Evolutionary conservation across 2,888 invertebrate genomes (phyloP).

Genomic region (Heliconius sara): DNA sequence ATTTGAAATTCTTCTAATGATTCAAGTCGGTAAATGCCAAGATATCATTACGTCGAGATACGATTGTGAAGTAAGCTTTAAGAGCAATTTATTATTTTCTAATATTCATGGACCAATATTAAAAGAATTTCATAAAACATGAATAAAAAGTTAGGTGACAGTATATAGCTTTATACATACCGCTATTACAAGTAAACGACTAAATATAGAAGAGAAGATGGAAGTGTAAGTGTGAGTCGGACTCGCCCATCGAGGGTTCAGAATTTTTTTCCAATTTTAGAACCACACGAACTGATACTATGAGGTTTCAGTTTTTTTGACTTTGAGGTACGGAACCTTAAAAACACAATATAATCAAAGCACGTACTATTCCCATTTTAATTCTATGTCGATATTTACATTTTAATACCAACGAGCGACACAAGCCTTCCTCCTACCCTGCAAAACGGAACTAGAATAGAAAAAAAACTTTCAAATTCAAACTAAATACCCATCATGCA

Average conservation of each 20-base stretch:
- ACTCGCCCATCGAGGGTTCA: no score
- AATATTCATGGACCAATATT: background rate
- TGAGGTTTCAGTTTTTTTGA: no score
- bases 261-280: no score
- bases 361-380: no score
- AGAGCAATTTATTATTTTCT: background rate
- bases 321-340: no score
- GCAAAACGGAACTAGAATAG: background rate
- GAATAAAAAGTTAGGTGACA: background rate
- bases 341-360: no score
- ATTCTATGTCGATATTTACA: no score
- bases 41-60: constrained; percentile 12
- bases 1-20: constrained; percentile 9
- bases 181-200: no score
- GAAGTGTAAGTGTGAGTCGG: no score
- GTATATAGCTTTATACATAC: no score
- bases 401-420: background rate
- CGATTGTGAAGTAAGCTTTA: constrained; percentile 10
- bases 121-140: background rate
- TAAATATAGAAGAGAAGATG: no score
- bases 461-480: background rate
- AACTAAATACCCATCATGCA: background rate
- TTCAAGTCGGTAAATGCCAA: background rate
- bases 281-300: no score
- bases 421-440: background rate